phyloP scores from a whole-genome alignment of 2,113 vertebrate genomes.

The Numenius arquata region DNA sequence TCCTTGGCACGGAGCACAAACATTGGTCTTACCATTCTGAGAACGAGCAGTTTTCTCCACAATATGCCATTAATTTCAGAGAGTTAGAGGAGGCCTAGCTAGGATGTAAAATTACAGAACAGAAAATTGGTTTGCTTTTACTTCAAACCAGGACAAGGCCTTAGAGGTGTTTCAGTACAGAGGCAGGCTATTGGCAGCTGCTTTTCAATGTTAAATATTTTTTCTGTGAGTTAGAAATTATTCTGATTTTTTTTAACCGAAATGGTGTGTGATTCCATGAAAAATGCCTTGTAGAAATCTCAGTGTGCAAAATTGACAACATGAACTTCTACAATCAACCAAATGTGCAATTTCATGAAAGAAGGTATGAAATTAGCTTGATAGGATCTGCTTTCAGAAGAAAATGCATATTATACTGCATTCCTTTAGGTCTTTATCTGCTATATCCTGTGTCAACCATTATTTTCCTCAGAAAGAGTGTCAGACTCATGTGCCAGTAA shows the following conservation, averaged over 20 bases:
- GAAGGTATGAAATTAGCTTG: not conserved
- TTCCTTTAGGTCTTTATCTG: not conserved
- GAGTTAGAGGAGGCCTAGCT: too few species aligned
- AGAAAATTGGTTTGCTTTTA: too few species aligned
- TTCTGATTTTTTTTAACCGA: not conserved
- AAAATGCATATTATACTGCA: not conserved
- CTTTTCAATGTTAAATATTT: not conserved
- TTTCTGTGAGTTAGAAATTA: not conserved
- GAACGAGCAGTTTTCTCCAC: too few species aligned
- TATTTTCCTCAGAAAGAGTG: not conserved
- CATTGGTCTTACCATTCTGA: too few species aligned
- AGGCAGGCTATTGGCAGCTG: not conserved
- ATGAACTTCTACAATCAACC: not conserved
- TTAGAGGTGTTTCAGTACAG: not conserved
- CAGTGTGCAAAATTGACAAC: not conserved
- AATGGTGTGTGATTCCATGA: not conserved
- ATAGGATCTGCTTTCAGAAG: not conserved
- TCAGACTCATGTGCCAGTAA: not conserved
- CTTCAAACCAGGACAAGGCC: too few species aligned
- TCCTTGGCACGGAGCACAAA: too few species aligned
- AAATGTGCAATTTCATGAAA: not conserved
- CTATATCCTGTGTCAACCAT: not conserved
- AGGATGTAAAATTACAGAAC: too few species aligned
- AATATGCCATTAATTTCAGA: too few species aligned
- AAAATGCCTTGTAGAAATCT: not conserved